Evolutionary conservation across 2,113 vertebrate species (phyloP).

Genomic region (Psophia crepitans): DNA sequence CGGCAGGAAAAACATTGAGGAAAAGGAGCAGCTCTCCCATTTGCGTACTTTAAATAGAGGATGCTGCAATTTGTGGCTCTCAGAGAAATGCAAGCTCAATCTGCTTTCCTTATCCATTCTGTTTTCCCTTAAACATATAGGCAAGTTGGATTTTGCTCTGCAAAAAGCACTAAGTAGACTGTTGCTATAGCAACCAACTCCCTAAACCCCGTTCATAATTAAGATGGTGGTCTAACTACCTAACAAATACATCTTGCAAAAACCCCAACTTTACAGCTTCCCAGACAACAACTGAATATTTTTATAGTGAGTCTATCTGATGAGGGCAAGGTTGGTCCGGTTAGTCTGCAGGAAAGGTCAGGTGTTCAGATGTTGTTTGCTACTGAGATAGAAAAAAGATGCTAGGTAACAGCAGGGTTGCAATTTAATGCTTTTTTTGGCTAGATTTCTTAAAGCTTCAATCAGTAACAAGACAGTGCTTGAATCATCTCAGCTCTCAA

Average conservation of each 20-base stretch:
- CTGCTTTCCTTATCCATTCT: background rate
- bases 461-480: background rate
- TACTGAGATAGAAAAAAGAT: background rate
- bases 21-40: background rate
- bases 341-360: background rate
- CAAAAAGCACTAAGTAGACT: constrained; percentile 5
- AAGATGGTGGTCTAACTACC: background rate
- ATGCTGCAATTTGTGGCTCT: background rate
- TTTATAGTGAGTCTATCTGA: background rate
- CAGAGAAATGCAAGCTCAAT: background rate
- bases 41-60: background rate
- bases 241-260: background rate
- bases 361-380: background rate
- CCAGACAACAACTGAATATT: background rate
- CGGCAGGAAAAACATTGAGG: background rate
- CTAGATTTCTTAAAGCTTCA: background rate
- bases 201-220: background rate
- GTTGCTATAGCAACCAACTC: constrained; percentile 58
- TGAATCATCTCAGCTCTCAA: background rate
- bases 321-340: background rate
- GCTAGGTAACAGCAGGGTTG: background rate
- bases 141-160: background rate
- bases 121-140: background rate
- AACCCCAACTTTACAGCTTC: background rate
- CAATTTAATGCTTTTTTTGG: background rate